These are phyloP conservation scores for Trachelus stipa DNA, from an alignment of 2,888 invertebrate genomes.

Conservation along the genomic window DNA sequence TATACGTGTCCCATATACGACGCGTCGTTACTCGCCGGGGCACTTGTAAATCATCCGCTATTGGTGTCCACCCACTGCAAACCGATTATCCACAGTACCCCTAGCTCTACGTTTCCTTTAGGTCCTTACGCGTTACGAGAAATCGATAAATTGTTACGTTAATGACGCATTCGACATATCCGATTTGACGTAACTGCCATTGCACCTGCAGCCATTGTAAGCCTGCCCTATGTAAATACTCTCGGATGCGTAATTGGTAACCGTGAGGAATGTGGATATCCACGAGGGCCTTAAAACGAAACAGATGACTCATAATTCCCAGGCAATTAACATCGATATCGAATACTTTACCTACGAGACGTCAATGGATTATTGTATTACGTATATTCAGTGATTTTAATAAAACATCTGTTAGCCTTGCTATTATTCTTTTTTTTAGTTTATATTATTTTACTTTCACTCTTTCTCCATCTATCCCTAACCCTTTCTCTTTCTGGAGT, in stretches of 20 bases:
- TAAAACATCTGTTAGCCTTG: neutral
- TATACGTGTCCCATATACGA: slow-evolving; percentile 28
- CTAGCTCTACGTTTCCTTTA: neutral
- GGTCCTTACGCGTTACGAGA: slow-evolving; percentile 11
- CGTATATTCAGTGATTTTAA: neutral
- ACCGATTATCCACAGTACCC: slow-evolving; percentile 4
- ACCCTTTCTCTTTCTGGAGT: slow-evolving; percentile 1
- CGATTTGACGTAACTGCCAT: slow-evolving; percentile 25
- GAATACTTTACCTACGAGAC: neutral
- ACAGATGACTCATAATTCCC: neutral
- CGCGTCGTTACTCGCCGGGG: slow-evolving; percentile 30
- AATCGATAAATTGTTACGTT: slow-evolving; percentile 32
- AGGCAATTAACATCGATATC: neutral
- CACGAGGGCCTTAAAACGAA: neutral
- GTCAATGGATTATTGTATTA: neutral
- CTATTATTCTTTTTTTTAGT: neutral
- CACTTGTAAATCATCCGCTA: slow-evolving; percentile 36
- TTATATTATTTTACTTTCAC: neutral
- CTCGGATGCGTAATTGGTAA: neutral
- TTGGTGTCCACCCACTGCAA: slow-evolving; percentile 28
- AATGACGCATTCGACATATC: slow-evolving; percentile 28
- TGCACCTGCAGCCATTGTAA: slow-evolving; percentile 24
- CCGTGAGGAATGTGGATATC: neutral
- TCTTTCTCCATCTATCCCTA: neutral
- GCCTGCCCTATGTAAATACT: slow-evolving; percentile 15